Evolutionary conservation across 1,140 invertebrate genomes (phyloP), one percentile per base, ranked within the genome.

Genomic region (Drosophila nigrodunni): DNA sequence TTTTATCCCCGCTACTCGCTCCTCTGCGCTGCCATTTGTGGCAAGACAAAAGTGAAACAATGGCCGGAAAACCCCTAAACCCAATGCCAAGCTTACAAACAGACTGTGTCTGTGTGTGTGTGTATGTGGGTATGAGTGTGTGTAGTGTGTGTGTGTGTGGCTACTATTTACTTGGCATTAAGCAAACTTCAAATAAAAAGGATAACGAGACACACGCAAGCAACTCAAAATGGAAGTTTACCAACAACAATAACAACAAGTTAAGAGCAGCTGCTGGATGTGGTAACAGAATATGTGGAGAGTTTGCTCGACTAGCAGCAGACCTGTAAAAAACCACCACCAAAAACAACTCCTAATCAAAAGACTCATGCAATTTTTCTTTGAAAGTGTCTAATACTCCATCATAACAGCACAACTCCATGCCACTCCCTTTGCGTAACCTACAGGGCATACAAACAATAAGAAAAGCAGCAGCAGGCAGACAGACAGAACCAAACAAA

Each of bases 131-230:
- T 62, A 52, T 55, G 15, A 55, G 67, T 43, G 62, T 47, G 44
- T 62, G 59, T 55, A 15, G 15, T 15, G 60, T 52, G 54, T 43
- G 58, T 58, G 68, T 39, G 47, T 43, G 54, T 52, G 74, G 71
- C 52, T 80, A 77, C 85, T 89, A 88, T 89, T 89, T 89, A 81
- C 85, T 85, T 81, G 85, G 78, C 86, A 89, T 90, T 90, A 85
- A 89, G 86, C 80, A 89, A 88, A 85, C 85, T 89, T 88, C 80
- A 88, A 88, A 88, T 89, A 88, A 88, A 89, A 89, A 89, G 86
- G 81, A 89, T 89, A 89, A 89, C 85, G 78, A 89, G 78, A 85
- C 80, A 85, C 80, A 89, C 85, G 78, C 85, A 85, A 79, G 69
- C 80, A 87, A 75, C 83, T 77, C 77, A 68, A 82, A 87, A 88